Evolutionary conservation across 2,113 vertebrate genomes (phyloP), one percentile per base, ranked within the genome.

Genomic region (Cyphomyrus discorhynchus): DNA sequence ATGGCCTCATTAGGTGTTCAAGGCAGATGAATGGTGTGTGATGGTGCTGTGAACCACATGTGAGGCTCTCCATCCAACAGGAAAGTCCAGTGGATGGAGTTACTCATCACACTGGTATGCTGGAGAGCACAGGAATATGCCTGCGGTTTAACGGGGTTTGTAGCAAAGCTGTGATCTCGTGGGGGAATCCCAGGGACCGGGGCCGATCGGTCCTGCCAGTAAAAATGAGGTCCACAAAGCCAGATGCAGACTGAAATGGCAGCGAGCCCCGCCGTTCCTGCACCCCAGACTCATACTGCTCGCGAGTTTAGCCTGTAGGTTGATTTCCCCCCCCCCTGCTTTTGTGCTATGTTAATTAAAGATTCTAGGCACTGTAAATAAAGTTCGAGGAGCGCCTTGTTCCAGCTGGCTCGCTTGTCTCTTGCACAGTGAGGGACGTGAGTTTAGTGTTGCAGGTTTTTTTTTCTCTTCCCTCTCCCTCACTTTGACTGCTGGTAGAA

Each of bases 121-220:
- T 35, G 8, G 15, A 31, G 31, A 53, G 39, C 31, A 58, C 49
- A 17, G 77, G 77, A 56, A 89, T 89, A 58, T 58, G 74, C 15
- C 74, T 35, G 88, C 9, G 50, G 74, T 58, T 35, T 80, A 62
- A 21, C 24, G n/a, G 24, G 24, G 49, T 17, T 19, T 15, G 66
- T 35, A 35, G 15, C 24, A 39, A 58, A 50, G 62, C 62, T 35
- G 8, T 49, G 46, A 50, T 74, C 11, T 77, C 27, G 10, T 21
- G 88, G 66, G 70, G 88, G 66, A 80, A 89, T 80, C 70, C 88
- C 88, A 50, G 47, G 35, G 70, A 88, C n/a, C 5, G 58, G 46
- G 47, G 46, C 3, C 5, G 15, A 19, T 35, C 27, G 49, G 85
- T 19, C 6, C 47, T 8, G 49, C 49, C 53, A 42, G 52, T 62